A percentile compares a stretch with the other conserved stretches of the same genome.
Evolutionary conservation across 2,888 invertebrate species (phyloP).

Genomic region (Notodromas monacha): DNA sequence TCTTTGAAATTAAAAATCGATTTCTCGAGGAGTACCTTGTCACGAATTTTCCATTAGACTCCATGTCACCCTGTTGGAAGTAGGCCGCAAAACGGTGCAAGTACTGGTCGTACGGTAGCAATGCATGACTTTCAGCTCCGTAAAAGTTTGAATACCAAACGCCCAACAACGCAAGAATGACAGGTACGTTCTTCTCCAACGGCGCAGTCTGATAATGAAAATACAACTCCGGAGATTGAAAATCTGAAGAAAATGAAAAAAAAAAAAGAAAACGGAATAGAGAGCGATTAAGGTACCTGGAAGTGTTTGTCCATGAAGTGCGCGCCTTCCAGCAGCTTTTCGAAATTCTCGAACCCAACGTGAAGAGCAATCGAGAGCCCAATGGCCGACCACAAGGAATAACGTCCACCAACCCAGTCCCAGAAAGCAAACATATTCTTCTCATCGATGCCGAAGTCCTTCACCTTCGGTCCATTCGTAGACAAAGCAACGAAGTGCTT

Average conservation of each 20-base stretch:
- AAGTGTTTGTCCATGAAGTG: constrained; percentile 83
- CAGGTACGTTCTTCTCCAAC: constrained; percentile 32
- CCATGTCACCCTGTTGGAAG: constrained; percentile 99
- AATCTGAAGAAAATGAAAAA: constrained; percentile 7
- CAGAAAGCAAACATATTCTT: constrained; percentile 98
- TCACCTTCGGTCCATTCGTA: constrained; percentile 74
- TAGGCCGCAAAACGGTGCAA: constrained; percentile 94
- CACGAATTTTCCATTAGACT: constrained; percentile 74
- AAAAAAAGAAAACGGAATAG: constrained; percentile 1
- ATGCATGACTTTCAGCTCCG: constrained; percentile 73
- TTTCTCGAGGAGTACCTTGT: no score
- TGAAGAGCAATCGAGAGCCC: constrained; percentile 76
- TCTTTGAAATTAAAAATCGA: constrained; percentile 1
- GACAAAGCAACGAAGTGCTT: constrained; percentile 95
- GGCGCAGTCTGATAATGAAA: constrained; percentile 9
- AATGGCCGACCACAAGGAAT: constrained; percentile 94
- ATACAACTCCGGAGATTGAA: constrained; percentile 1
- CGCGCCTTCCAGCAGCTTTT: constrained; percentile 60
- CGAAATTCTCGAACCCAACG: constrained; percentile 80
- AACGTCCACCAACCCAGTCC: constrained; percentile 99
- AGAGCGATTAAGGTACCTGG: no score
- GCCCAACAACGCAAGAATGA: constrained; percentile 63
- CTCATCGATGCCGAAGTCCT: constrained; percentile 80
- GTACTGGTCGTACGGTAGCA: constrained; percentile 94
- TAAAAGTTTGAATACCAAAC: constrained; percentile 83